Conservation (phyloP, 2,113 vertebrate genomes). For the Crotalus tigris region DNA sequence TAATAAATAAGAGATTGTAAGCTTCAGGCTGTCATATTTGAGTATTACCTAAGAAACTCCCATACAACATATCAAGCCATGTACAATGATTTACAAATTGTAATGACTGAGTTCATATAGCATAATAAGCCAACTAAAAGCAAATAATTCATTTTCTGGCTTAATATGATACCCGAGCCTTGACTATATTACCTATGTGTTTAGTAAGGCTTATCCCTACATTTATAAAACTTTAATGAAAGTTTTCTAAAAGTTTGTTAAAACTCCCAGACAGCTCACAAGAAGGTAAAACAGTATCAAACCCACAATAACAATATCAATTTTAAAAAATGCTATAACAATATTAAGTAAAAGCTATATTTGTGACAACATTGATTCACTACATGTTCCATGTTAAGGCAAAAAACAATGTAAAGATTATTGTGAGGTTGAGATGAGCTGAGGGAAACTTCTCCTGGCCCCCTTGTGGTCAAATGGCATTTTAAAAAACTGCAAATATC, state of each 20-base stretch:
- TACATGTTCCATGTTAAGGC: background rate
- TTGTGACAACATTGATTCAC: background rate
- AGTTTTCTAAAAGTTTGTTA: background rate
- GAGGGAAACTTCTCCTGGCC: conserved; percentile 12
- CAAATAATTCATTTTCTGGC: background rate
- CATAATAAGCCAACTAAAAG: background rate
- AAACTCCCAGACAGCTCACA: background rate
- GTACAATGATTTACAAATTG: background rate
- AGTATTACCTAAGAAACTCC: background rate
- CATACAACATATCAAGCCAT: background rate
- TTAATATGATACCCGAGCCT: background rate
- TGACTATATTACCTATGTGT: background rate
- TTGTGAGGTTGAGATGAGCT: background rate
- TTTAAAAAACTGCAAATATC: conserved; percentile 11
- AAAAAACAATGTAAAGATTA: background rate
- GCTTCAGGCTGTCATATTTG: background rate
- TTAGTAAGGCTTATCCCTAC: background rate
- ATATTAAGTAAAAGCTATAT: background rate
- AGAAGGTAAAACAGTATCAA: background rate
- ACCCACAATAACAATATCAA: background rate
- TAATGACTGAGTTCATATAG: background rate
- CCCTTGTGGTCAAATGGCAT: conserved; percentile 26
- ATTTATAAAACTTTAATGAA: background rate
- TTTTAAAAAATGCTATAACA: background rate
- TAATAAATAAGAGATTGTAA: background rate